These are phyloP conservation scores for Belonocnema kinseyi DNA, from an alignment of 1,140 invertebrate species.

Conservation along the genomic window DNA sequence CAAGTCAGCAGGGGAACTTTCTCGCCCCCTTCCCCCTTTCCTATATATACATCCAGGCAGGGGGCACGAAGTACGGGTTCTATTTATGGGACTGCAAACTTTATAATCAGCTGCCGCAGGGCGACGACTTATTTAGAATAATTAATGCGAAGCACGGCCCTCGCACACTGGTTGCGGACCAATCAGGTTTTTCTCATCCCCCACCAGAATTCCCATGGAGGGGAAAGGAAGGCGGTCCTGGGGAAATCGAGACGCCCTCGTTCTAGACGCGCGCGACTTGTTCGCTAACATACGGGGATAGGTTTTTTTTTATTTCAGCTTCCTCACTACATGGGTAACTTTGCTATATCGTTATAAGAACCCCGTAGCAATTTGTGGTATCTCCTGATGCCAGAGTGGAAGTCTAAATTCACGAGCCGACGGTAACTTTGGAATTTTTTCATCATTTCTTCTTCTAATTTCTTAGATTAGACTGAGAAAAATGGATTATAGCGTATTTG, in stretches of 20 bases:
- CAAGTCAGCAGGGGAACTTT: constrained; percentile 13
- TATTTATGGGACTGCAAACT: constrained; percentile 74
- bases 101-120: constrained; percentile 71
- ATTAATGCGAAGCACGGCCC: constrained; percentile 68
- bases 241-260: constrained; percentile 53
- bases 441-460: no score
- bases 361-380: neutral
- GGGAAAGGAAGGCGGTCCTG: constrained; percentile 60
- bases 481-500: no score
- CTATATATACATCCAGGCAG: neutral
- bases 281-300: neutral
- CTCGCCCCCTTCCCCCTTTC: neutral
- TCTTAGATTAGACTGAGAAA: no score
- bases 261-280: constrained; percentile 16
- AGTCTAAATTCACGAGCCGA: neutral
- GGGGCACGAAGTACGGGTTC: constrained; percentile 59
- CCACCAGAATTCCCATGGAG: constrained; percentile 45
- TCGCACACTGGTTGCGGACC: constrained; percentile 48
- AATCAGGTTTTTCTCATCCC: constrained; percentile 53
- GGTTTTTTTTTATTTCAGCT: constrained; percentile 23
- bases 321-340: neutral
- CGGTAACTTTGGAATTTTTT: neutral
- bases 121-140: constrained; percentile 76
- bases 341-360: neutral
- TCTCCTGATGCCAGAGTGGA: neutral